A percentile compares a stretch with the other conserved stretches of the same genome.
These are phyloP conservation scores for Papilio gigon DNA, from an alignment of 2,888 invertebrate species.

Conservation along the genomic window DNA sequence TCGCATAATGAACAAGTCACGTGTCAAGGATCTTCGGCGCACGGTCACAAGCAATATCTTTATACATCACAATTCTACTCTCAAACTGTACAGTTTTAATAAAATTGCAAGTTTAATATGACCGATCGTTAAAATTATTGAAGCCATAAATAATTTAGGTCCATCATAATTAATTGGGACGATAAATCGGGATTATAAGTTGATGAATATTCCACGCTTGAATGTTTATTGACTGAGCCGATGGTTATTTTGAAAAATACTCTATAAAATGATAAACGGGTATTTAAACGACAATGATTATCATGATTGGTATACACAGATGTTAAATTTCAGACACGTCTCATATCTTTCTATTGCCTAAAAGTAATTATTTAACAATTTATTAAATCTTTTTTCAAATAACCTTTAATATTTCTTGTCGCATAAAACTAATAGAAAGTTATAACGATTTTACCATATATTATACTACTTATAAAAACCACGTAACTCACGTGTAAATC, in stretches of 20 bases:
- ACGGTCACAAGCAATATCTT: conserved; percentile 57
- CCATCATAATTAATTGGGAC: conserved; percentile 61
- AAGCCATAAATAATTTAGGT: conserved; percentile 69
- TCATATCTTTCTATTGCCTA: too few species aligned
- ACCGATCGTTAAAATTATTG: conserved; percentile 65
- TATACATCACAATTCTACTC: conserved; percentile 45
- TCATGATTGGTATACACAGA: too few species aligned
- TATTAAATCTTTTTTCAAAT: too few species aligned
- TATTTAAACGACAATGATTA: too few species aligned
- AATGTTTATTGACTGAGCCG: conserved; percentile 28
- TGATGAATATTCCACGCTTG: conserved; percentile 57
- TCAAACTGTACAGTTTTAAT: conserved; percentile 27
- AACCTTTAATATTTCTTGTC: too few species aligned
- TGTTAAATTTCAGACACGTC: too few species aligned
- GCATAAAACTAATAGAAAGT: too few species aligned
- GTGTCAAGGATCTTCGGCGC: conserved; percentile 70
- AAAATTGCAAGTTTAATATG: conserved; percentile 57
- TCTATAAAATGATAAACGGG: background rate
- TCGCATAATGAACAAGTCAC: conserved; percentile 74
- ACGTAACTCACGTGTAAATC: too few species aligned
- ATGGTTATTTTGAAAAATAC: conserved; percentile 35
- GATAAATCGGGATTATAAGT: conserved; percentile 55
- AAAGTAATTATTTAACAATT: too few species aligned
- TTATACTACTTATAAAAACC: too few species aligned
- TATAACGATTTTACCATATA: too few species aligned